Evolutionary conservation across 2,797 vertebrate species (phyloP).

Genomic region (Ciconia nigra): DNA sequence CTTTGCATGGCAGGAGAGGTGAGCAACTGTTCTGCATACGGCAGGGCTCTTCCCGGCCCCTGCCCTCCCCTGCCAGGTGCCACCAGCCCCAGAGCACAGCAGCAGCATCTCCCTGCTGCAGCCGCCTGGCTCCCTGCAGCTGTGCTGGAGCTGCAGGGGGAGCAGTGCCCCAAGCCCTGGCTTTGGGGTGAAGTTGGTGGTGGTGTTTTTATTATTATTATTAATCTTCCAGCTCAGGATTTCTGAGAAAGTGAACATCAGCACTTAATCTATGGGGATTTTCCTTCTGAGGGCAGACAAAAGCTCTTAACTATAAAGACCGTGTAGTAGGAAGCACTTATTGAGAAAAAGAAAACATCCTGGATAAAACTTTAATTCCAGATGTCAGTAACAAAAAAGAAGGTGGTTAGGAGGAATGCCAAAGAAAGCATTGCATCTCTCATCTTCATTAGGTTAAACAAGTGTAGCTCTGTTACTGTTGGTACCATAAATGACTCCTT

Average conservation of each 20-base stretch:
- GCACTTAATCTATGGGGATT: not conserved
- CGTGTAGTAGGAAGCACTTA: not conserved
- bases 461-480: not conserved
- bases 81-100: not conserved
- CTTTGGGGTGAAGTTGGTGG: not conserved
- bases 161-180: not conserved
- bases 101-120: not conserved
- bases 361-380: not conserved
- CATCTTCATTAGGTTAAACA: not conserved
- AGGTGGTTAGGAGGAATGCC: not conserved
- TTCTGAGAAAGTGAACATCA: not conserved
- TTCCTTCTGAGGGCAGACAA: not conserved
- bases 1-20: not conserved
- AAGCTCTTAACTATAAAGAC: not conserved
- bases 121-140: not conserved
- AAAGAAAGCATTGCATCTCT: not conserved
- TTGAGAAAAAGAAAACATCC: not conserved
- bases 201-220: not conserved
- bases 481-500: not conserved
- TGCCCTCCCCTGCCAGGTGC: not conserved
- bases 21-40: not conserved
- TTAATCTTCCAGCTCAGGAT: not conserved
- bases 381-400: not conserved
- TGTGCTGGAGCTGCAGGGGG: not conserved
- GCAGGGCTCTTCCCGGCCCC: too few species aligned